phyloP scores from a whole-genome alignment of 2,888 invertebrate genomes.

The Spodoptera picta region DNA sequence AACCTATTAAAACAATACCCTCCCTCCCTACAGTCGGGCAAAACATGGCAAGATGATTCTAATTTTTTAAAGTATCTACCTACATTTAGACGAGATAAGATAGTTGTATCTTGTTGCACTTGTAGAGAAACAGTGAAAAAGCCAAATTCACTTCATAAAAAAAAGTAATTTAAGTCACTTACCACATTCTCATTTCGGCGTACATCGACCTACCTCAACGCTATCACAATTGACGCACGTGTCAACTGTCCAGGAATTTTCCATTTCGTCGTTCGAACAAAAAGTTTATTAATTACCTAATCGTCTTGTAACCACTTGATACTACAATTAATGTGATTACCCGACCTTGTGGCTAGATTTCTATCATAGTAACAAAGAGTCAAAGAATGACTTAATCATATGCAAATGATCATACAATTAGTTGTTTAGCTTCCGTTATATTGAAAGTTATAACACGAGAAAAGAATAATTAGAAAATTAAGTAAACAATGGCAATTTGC shows the following conservation, averaged over 20 bases:
- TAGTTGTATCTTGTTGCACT: no score
- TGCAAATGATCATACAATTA: slow-evolving; percentile 79
- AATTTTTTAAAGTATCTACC: no score
- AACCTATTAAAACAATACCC: no score
- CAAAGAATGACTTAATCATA: slow-evolving; percentile 72
- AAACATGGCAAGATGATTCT: no score
- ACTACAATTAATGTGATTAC: slow-evolving; percentile 78
- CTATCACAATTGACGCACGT: slow-evolving; percentile 27
- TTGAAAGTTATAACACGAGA: slow-evolving; percentile 82
- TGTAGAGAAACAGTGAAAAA: no score
- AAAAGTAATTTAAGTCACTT: slow-evolving; percentile 3
- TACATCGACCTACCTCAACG: slow-evolving; percentile 48
- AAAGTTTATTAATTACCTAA: slow-evolving; percentile 55
- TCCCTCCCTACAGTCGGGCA: no score
- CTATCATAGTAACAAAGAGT: slow-evolving; percentile 80
- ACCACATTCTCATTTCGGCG: slow-evolving; percentile 15
- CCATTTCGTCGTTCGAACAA: slow-evolving; percentile 34
- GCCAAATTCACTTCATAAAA: no score
- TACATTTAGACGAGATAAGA: no score
- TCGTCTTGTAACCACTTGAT: slow-evolving; percentile 62
- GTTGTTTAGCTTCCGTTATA: slow-evolving; percentile 76
- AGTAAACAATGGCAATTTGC: slow-evolving; percentile 66
- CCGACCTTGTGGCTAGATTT: slow-evolving; percentile 79
- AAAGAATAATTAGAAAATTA: slow-evolving; percentile 78
- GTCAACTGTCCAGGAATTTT: slow-evolving; percentile 40